Evolutionary conservation across 2,797 vertebrate species (phyloP).

Genomic region (Leucoraja ocellata): DNA sequence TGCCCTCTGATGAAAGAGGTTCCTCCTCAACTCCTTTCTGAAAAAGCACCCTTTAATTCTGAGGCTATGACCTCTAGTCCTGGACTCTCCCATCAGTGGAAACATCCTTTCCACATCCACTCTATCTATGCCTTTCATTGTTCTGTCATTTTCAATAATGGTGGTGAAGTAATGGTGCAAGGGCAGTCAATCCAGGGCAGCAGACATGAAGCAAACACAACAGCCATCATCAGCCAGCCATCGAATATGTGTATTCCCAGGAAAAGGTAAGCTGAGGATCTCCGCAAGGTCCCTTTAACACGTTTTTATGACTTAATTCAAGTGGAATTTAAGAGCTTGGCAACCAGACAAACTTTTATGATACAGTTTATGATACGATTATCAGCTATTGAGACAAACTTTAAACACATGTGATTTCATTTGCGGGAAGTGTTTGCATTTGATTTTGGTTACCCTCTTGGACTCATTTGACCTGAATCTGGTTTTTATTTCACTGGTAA

Average conservation of each 20-base stretch:
- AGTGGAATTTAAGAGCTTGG: conserved; percentile 32
- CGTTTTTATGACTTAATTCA: neutral
- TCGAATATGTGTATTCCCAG: neutral
- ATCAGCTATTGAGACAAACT: conserved; percentile 3
- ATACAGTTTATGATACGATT: neutral
- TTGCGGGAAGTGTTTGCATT: neutral
- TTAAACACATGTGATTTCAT: conserved; percentile 9
- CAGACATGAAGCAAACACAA: neutral
- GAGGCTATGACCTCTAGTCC: no score
- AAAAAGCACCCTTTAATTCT: no score
- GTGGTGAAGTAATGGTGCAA: no score
- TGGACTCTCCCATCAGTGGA: no score
- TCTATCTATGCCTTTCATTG: no score
- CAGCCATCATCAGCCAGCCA: neutral
- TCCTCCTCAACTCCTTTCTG: no score
- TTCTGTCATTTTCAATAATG: no score
- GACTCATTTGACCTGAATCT: conserved; percentile 22
- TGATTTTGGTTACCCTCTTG: conserved; percentile 15
- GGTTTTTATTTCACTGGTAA: conserved; percentile 29
- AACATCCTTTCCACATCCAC: no score
- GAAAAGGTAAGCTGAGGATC: neutral
- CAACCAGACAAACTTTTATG: neutral
- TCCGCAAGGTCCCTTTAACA: neutral
- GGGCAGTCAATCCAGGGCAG: no score
- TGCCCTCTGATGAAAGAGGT: no score